Conservation (phyloP, 1,140 invertebrate genomes). For the Apocrypta bakeri region DNA sequence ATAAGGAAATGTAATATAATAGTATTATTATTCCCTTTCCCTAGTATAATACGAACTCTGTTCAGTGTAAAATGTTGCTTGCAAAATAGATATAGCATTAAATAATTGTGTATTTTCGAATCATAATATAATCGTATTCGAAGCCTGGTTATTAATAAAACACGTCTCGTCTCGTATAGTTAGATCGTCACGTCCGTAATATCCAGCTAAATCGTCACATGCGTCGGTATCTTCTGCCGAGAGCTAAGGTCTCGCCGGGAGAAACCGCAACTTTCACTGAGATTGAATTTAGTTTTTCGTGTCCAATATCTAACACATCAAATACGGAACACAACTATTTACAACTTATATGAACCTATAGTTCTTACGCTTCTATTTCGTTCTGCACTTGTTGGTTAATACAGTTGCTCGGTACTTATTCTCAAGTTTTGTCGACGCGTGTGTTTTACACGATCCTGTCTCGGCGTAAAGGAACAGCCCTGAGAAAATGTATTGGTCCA, state of each 20-base stretch:
- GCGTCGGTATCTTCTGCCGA: conserved; percentile 5
- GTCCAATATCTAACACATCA: conserved; percentile 35
- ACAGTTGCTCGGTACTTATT: conserved; percentile 23
- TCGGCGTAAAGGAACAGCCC: not conserved
- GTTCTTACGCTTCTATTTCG: conserved; percentile 26
- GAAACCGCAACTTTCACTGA: conserved; percentile 2
- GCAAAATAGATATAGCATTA: conserved; percentile 25
- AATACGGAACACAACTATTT: conserved; percentile 44
- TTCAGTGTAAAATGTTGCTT: conserved; percentile 31
- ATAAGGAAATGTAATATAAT: conserved; percentile 25
- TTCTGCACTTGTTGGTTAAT: not conserved
- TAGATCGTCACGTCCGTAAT: not conserved
- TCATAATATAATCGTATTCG: not conserved
- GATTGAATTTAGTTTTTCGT: not conserved
- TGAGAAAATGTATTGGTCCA: not conserved
- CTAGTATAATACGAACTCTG: not conserved
- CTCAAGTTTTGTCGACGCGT: not conserved
- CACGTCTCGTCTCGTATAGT: not conserved
- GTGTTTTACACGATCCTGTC: not conserved
- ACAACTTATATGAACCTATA: conserved; percentile 38
- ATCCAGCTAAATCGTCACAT: not conserved
- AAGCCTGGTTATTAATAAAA: not conserved
- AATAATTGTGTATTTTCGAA: conserved; percentile 14
- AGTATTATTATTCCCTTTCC: not conserved
- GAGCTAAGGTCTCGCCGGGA: conserved; percentile 1